Conservation (phyloP, 2,113 vertebrate species). For the Dipodomys ordii region DNA sequence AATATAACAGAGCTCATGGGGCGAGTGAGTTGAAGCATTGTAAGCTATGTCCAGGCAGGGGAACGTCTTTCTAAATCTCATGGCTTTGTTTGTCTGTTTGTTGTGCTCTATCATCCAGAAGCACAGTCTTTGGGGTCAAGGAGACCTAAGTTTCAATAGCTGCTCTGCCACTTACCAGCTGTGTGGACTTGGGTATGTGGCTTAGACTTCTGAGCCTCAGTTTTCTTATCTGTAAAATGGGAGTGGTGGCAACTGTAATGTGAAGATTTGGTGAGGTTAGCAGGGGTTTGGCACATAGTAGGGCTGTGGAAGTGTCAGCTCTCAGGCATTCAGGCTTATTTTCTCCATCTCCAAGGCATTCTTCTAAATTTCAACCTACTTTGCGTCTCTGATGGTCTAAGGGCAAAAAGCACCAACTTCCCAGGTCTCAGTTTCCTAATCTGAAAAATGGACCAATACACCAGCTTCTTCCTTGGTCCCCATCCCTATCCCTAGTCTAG, state of each 20-base stretch:
- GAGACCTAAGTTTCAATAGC: neutral
- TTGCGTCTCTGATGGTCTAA: no score
- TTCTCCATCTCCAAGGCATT: neutral
- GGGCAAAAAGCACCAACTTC: neutral
- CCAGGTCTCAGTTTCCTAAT: neutral
- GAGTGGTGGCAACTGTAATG: rapidly evolving
- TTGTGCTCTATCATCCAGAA: neutral
- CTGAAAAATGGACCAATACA: neutral
- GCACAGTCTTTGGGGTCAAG: neutral
- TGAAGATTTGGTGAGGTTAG: neutral
- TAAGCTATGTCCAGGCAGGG: neutral
- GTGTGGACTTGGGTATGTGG: neutral
- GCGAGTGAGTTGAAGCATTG: slow-evolving; percentile 27
- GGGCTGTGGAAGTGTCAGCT: neutral
- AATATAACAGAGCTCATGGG: slow-evolving; percentile 26
- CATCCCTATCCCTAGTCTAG: no score
- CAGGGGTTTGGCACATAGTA: neutral
- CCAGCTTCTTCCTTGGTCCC: neutral
- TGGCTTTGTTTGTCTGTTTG: neutral
- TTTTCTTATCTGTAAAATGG: slow-evolving; percentile 29
- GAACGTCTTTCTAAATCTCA: neutral
- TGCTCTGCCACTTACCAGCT: neutral
- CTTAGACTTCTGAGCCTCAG: neutral
- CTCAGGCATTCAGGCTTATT: neutral
- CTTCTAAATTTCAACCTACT: neutral